Percentiles rank a stretch among this genome's conserved stretches.
Evolutionary conservation across 2,888 invertebrate species (phyloP).

Genomic region (Esperia sulphurella): DNA sequence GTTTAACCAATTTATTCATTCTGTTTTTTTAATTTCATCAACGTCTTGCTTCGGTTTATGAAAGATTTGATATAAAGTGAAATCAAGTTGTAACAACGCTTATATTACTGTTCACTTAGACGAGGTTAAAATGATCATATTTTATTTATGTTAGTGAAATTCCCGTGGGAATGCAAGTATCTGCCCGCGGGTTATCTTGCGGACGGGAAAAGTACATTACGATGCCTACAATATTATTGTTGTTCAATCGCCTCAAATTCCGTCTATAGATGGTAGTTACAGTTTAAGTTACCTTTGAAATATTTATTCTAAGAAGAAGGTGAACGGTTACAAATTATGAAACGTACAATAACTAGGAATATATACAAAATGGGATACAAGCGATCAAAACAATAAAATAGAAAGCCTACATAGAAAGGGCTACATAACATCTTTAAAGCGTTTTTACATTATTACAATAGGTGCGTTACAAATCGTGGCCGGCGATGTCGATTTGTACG

Average conservation of each 20-base stretch:
- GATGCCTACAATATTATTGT: neutral
- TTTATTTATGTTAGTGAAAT: neutral
- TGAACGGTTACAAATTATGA: neutral
- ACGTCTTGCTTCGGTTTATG: no score
- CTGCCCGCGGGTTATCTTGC: neutral
- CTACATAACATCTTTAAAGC: constrained; percentile 25
- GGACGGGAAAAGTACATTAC: neutral
- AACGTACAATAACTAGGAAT: constrained; percentile 16
- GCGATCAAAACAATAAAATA: constrained; percentile 36
- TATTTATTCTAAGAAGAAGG: no score
- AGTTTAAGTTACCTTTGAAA: no score
- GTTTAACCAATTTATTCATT: no score
- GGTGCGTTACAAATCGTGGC: constrained; percentile 45
- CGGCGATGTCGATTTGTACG: constrained; percentile 39
- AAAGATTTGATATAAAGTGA: no score
- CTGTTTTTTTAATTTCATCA: no score
- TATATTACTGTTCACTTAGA: no score
- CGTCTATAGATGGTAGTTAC: no score
- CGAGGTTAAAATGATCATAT: neutral
- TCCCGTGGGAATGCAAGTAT: constrained; percentile 4
- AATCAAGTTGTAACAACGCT: no score
- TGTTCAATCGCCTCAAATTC: neutral
- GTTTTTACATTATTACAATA: constrained; percentile 45
- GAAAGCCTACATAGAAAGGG: constrained; percentile 59
- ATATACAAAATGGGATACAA: no score